phyloP scores from a whole-genome alignment of 2,113 vertebrate genomes.

The Antennarius striatus region DNA sequence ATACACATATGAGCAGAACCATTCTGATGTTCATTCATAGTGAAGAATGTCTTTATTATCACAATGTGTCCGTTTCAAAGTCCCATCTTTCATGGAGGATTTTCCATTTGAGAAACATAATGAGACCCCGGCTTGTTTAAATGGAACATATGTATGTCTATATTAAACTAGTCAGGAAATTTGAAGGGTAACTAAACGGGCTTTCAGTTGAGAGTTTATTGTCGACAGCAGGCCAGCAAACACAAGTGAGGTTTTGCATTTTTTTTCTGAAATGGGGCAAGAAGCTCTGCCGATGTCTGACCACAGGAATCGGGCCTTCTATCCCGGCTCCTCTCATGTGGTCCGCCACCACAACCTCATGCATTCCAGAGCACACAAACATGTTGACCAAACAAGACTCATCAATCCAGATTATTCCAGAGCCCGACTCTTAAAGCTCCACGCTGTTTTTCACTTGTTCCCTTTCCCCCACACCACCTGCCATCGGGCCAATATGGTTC shows the following conservation, averaged over 20 bases:
- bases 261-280: conserved; percentile 63
- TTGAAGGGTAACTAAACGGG: conserved; percentile 30
- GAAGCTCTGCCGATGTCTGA: conserved; percentile 71
- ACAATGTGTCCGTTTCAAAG: conserved; percentile 34
- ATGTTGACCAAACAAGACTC: conserved; percentile 81
- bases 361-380: conserved; percentile 82
- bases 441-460: conserved; percentile 79
- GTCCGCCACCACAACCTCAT: conserved; percentile 74
- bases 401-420: conserved; percentile 76
- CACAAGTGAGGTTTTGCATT: conserved; percentile 57
- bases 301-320: conserved; percentile 78
- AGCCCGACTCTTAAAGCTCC: conserved; percentile 69
- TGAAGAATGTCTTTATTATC: conserved; percentile 31
- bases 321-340: conserved; percentile 75
- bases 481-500: conserved; percentile 64
- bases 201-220: conserved; percentile 63
- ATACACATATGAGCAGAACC: conserved; percentile 48
- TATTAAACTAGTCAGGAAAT: conserved; percentile 48
- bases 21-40: conserved; percentile 40
- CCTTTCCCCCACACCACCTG: conserved; percentile 77
- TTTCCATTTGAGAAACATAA: conserved; percentile 33
- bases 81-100: conserved; percentile 32
- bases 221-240: conserved; percentile 69
- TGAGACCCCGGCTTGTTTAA: conserved; percentile 18
- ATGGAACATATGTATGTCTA: conserved; percentile 26